Percentiles rank a stretch among this genome's conserved stretches.
Evolutionary conservation across 2,113 vertebrate genomes (phyloP).

Genomic region (Garra rufa): DNA sequence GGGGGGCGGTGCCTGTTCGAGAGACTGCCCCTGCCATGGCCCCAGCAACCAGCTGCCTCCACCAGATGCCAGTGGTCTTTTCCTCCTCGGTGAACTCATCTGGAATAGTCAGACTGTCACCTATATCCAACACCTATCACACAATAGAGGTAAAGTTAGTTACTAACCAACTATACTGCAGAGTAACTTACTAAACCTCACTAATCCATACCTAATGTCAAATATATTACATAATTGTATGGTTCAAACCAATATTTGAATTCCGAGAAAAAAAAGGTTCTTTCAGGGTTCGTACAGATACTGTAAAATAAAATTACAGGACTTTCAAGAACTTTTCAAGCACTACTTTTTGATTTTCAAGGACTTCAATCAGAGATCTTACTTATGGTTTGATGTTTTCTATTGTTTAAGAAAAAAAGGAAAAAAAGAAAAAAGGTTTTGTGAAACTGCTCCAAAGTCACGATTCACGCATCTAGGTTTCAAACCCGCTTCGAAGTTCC

Average conservation of each 20-base stretch:
- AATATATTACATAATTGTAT: not conserved
- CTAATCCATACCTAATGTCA: not conserved
- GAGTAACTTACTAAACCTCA: not conserved
- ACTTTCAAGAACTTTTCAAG: too few species aligned
- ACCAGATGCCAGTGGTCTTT: slow-evolving; percentile 91
- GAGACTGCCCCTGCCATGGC: slow-evolving; percentile 91
- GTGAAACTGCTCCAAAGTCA: too few species aligned
- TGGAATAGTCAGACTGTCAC: slow-evolving; percentile 93
- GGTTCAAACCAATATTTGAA: not conserved
- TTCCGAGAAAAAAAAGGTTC: not conserved
- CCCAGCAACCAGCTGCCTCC: slow-evolving; percentile 90
- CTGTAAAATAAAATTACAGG: too few species aligned
- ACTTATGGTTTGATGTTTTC: too few species aligned
- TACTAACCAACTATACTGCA: not conserved
- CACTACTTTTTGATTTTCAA: too few species aligned
- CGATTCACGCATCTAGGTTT: too few species aligned
- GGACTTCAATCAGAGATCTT: too few species aligned
- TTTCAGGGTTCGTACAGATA: too few species aligned
- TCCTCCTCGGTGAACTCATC: slow-evolving; percentile 98
- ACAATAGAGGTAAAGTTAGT: not conserved
- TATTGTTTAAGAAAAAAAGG: too few species aligned
- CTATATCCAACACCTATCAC: slow-evolving; percentile 92
- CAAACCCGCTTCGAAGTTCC: too few species aligned
- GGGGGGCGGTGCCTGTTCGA: slow-evolving; percentile 92
- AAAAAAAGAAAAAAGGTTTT: too few species aligned